Evolutionary conservation across 2,797 vertebrate genomes (phyloP).

Genomic region (Oryzias sinensis): DNA sequence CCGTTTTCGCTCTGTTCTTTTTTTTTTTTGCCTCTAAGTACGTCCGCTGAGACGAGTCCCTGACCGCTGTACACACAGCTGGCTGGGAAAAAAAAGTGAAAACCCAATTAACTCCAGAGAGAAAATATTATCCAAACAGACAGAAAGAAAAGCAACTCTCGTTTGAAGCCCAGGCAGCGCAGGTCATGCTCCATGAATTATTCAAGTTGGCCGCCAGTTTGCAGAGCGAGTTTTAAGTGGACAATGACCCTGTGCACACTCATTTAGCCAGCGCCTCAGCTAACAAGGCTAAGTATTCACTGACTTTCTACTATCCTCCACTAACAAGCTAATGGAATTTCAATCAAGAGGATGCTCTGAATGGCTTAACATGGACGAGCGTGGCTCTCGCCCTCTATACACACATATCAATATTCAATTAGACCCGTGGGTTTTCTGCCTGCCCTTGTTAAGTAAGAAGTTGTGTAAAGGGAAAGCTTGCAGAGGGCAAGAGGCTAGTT

Average conservation of each 20-base stretch:
- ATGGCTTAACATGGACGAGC: constrained; percentile 66
- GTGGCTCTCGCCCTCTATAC: constrained; percentile 50
- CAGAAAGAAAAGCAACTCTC: constrained; percentile 64
- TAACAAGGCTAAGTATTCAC: constrained; percentile 77
- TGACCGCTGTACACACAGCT: constrained; percentile 58
- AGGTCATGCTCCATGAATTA: constrained; percentile 75
- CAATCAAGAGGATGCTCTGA: constrained; percentile 77
- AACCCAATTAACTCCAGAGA: constrained; percentile 71
- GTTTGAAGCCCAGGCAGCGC: constrained; percentile 64
- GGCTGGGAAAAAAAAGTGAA: constrained; percentile 54
- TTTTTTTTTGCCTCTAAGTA: constrained; percentile 48
- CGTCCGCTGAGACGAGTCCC: constrained; percentile 52
- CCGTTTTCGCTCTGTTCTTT: constrained; percentile 48
- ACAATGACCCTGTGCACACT: constrained; percentile 77
- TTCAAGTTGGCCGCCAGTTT: constrained; percentile 67
- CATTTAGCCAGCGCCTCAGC: constrained; percentile 73
- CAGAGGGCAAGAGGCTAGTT: constrained; percentile 57
- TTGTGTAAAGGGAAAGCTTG: constrained; percentile 58
- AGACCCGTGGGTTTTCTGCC: constrained; percentile 65
- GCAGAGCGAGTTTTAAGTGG: constrained; percentile 76
- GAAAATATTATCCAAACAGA: constrained; percentile 74
- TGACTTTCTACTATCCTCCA: constrained; percentile 67
- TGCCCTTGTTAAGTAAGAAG: constrained; percentile 69
- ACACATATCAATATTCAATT: constrained; percentile 78
- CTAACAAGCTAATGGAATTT: constrained; percentile 83